Evolutionary conservation across 2,888 invertebrate species (phyloP).

Genomic region (Gastrophysa polygoni): DNA sequence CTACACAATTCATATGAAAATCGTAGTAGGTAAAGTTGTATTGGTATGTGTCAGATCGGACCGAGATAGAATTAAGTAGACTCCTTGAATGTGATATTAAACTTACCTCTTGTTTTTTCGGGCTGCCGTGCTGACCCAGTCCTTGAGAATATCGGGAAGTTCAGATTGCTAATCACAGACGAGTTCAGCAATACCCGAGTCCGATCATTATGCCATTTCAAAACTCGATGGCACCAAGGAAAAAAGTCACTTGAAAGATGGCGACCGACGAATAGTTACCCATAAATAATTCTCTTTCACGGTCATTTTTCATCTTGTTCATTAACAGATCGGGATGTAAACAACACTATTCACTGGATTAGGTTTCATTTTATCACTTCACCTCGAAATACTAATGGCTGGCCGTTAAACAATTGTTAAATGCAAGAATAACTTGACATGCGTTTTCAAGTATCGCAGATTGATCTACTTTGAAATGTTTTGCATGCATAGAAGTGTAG

Average conservation of each 20-base stretch:
- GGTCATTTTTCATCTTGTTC: constrained; percentile 57
- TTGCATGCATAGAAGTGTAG: constrained; percentile 56
- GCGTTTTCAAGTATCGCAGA: constrained; percentile 56
- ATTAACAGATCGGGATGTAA: constrained; percentile 54
- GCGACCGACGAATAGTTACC: constrained; percentile 62
- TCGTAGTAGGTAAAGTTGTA: constrained; percentile 47
- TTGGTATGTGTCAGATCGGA: constrained; percentile 24
- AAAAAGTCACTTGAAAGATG: constrained; percentile 66
- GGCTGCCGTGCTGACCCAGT: constrained; percentile 27
- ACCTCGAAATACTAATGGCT: constrained; percentile 25
- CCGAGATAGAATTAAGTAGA: constrained; percentile 8
- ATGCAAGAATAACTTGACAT: constrained; percentile 49
- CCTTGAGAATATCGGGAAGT: constrained; percentile 31
- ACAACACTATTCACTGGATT: constrained; percentile 43
- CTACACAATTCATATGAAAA: constrained; percentile 50
- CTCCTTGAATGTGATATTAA: constrained; percentile 17
- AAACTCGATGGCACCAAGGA: constrained; percentile 45
- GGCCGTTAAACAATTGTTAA: constrained; percentile 31
- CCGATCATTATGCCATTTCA: constrained; percentile 48
- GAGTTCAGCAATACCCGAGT: constrained; percentile 44
- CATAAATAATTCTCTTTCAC: constrained; percentile 60
- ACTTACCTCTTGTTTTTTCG: constrained; percentile 34
- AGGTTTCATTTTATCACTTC: constrained; percentile 32
- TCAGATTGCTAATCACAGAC: constrained; percentile 38
- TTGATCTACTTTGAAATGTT: constrained; percentile 59